Percentiles rank a stretch among this genome's conserved stretches.
Conservation (phyloP, 2,113 vertebrate species). For the Ivindomyrus marchei region DNA sequence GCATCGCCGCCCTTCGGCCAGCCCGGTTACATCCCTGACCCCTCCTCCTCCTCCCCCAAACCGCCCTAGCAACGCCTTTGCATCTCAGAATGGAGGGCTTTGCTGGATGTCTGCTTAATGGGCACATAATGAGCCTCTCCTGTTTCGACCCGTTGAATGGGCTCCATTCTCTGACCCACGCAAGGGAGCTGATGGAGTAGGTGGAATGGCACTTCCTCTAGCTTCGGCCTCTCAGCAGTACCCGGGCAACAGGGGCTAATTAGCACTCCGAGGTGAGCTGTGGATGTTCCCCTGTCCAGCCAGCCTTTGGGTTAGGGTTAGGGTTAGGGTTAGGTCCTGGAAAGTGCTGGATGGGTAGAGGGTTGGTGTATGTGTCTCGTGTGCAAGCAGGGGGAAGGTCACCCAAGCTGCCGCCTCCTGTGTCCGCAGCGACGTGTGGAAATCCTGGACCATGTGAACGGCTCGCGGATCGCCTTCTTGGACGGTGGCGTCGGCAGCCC, state of each 20-base stretch:
- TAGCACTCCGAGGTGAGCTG: slow-evolving; percentile 36
- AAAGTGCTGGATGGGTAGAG: background rate
- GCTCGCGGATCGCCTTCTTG: slow-evolving; percentile 48
- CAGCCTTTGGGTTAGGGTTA: background rate
- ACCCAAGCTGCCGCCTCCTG: slow-evolving; percentile 34
- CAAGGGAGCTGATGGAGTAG: slow-evolving; percentile 50
- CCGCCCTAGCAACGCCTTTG: slow-evolving; percentile 33
- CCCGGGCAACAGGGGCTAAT: slow-evolving; percentile 30
- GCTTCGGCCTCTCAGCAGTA: slow-evolving; percentile 40
- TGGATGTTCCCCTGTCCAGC: slow-evolving; percentile 8
- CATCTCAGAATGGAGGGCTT: slow-evolving; percentile 36
- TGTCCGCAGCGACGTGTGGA: slow-evolving; percentile 43
- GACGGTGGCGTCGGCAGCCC: slow-evolving; percentile 37
- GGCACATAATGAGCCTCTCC: slow-evolving; percentile 53
- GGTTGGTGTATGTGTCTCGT: background rate
- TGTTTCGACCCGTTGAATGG: slow-evolving; percentile 48
- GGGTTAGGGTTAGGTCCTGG: background rate
- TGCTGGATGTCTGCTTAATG: slow-evolving; percentile 50
- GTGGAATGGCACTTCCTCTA: slow-evolving; percentile 46
- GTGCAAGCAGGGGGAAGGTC: slow-evolving; percentile 4
- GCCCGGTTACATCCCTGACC: slow-evolving; percentile 5
- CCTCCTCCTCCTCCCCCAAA: slow-evolving; percentile 28
- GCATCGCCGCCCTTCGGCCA: slow-evolving; percentile 32
- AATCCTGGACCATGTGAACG: slow-evolving; percentile 44
- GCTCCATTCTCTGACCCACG: slow-evolving; percentile 43